Percentiles rank a stretch among this genome's conserved stretches.
phyloP scores from a whole-genome alignment of 2,888 invertebrate genomes.

The Athetis lepigone region DNA sequence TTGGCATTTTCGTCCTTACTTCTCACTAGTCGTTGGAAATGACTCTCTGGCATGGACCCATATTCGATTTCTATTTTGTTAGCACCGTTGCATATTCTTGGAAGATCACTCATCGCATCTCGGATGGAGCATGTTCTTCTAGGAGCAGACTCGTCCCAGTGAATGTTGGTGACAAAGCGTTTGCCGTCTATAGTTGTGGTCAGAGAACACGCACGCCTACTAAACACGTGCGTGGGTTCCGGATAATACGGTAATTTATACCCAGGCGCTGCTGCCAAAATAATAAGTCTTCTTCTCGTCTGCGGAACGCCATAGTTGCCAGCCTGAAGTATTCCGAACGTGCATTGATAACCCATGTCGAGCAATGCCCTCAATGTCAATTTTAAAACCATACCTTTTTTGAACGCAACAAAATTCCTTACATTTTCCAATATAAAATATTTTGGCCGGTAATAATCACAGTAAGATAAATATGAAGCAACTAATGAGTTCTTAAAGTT shows the following conservation, averaged over 20 bases:
- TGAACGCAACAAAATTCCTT: slow-evolving; percentile 95
- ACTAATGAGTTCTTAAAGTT: slow-evolving; percentile 96
- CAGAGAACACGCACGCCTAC: slow-evolving; percentile 92
- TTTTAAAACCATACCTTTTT: slow-evolving; percentile 95
- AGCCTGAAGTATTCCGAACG: slow-evolving; percentile 96
- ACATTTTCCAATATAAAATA: slow-evolving; percentile 97
- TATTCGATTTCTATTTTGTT: slow-evolving; percentile 93
- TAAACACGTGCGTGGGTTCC: slow-evolving; percentile 95
- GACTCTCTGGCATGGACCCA: slow-evolving; percentile 92
- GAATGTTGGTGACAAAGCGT: slow-evolving; percentile 88
- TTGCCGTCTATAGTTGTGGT: slow-evolving; percentile 86
- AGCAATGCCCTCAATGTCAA: slow-evolving; percentile 94
- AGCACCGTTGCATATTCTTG: slow-evolving; percentile 93
- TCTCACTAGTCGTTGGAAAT: slow-evolving; percentile 94
- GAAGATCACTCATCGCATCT: slow-evolving; percentile 96
- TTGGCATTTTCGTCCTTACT: slow-evolving; percentile 89
- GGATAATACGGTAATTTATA: slow-evolving; percentile 94
- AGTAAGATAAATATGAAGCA: slow-evolving; percentile 95
- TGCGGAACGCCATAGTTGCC: slow-evolving; percentile 96
- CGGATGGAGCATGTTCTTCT: slow-evolving; percentile 94
- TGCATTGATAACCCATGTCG: slow-evolving; percentile 96
- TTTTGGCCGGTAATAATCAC: slow-evolving; percentile 95
- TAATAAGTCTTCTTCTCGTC: slow-evolving; percentile 94
- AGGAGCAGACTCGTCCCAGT: slow-evolving; percentile 93
- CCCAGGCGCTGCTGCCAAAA: slow-evolving; percentile 96